These are phyloP conservation scores for Dasyornis broadbenti DNA, from an alignment of 2,113 vertebrate genomes.

Conservation along the genomic window DNA sequence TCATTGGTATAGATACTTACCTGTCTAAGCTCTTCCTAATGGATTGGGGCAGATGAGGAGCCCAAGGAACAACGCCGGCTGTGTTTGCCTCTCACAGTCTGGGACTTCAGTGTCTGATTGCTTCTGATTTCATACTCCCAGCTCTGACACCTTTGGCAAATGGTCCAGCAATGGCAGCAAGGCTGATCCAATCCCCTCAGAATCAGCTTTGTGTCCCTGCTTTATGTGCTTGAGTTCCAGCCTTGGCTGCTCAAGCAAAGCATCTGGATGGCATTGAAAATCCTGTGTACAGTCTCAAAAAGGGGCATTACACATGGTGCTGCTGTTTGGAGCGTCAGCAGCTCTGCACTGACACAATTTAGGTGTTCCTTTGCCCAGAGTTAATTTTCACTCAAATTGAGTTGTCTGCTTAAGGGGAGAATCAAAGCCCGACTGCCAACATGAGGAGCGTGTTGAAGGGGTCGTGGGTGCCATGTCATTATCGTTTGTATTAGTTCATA, in stretches of 20 bases:
- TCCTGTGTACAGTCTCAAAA: accelerated
- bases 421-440: slow-evolving; percentile 3
- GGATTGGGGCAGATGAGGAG: not conserved
- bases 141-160: not conserved
- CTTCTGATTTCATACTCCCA: accelerated
- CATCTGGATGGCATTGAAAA: accelerated
- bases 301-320: accelerated
- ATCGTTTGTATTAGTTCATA: slow-evolving; percentile 35
- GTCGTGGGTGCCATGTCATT: not conserved
- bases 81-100: accelerated
- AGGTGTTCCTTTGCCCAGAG: not conserved
- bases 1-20: not conserved
- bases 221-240: not conserved
- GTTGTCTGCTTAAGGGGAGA: slow-evolving; percentile 46
- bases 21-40: not conserved
- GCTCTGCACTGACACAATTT: not conserved
- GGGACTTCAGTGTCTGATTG: not conserved
- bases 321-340: not conserved
- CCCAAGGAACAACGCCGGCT: accelerated
- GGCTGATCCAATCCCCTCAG: not conserved
- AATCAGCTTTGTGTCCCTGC: not conserved
- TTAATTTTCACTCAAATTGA: slow-evolving; percentile 36
- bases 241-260: not conserved
- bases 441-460: not conserved
- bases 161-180: not conserved